phyloP scores from a whole-genome alignment of 2,797 vertebrate genomes.

The Prionace glauca region DNA sequence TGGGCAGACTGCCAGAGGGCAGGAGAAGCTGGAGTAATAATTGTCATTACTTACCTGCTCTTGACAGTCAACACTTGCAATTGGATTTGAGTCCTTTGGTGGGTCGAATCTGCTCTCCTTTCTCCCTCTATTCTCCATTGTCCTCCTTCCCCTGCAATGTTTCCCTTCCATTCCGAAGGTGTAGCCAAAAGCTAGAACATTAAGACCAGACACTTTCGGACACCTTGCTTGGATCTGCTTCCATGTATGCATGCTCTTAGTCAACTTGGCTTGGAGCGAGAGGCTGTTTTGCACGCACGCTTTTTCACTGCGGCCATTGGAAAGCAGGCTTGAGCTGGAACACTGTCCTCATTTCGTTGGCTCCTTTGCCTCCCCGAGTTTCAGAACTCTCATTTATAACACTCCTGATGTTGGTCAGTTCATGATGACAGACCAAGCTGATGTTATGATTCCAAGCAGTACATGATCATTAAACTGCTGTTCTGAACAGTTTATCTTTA shows the following conservation, averaged over 20 bases:
- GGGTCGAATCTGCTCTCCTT: background rate
- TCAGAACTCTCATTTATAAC: background rate
- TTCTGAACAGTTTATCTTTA: background rate
- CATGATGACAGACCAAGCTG: background rate
- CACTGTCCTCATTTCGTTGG: background rate
- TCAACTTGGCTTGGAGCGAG: background rate
- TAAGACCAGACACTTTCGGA: background rate
- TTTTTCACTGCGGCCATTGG: background rate
- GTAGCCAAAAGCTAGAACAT: background rate
- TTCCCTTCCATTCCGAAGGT: background rate
- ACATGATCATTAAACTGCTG: background rate
- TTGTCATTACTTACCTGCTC: conserved; percentile 5
- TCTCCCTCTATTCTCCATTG: background rate
- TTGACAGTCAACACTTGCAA: background rate
- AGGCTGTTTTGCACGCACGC: background rate
- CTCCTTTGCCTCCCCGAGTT: background rate
- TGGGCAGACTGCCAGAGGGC: background rate
- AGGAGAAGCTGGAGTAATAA: conserved; percentile 3
- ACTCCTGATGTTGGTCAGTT: background rate
- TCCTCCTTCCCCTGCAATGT: background rate
- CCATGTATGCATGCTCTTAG: background rate
- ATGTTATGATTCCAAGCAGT: background rate
- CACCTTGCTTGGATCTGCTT: background rate
- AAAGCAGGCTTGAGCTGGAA: background rate
- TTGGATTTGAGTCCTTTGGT: background rate